A percentile compares a stretch with the other conserved stretches of the same genome.
Conservation (phyloP, 2,888 invertebrate species). For the Salpingus planirostris region DNA sequence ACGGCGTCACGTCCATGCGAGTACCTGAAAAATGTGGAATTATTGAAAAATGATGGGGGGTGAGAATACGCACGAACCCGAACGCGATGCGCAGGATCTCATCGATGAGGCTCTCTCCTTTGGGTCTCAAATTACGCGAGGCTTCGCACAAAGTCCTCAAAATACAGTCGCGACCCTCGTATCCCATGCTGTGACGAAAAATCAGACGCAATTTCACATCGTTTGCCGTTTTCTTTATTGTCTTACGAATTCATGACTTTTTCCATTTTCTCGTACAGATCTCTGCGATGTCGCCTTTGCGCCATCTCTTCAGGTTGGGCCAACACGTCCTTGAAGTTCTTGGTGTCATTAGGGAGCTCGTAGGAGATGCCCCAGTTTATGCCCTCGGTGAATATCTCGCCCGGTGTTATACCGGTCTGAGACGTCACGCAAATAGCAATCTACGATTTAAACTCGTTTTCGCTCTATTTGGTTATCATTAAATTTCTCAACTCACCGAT, state of each 20-base stretch:
- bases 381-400: slow-evolving; percentile 51
- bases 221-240: background rate
- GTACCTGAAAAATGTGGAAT: no score
- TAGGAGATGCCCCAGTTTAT: slow-evolving; percentile 66
- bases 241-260: slow-evolving; percentile 61
- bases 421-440: slow-evolving; percentile 50
- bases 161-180: slow-evolving; percentile 60
- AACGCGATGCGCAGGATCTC: slow-evolving; percentile 63
- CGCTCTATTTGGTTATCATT: background rate
- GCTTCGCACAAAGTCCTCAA: slow-evolving; percentile 64
- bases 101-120: slow-evolving; percentile 51
- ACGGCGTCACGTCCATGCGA: no score
- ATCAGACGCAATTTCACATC: background rate
- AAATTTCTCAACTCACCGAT: slow-evolving; percentile 46
- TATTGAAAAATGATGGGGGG: background rate
- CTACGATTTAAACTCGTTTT: slow-evolving; percentile 36
- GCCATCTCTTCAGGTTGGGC: slow-evolving; percentile 39
- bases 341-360: slow-evolving; percentile 58
- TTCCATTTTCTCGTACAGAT: slow-evolving; percentile 61
- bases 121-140: slow-evolving; percentile 52
- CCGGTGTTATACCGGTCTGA: slow-evolving; percentile 38
- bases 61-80: slow-evolving; percentile 42
- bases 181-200: slow-evolving; percentile 53
- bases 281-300: slow-evolving; percentile 55
- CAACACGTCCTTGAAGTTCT: slow-evolving; percentile 16